phyloP scores from a whole-genome alignment of 1,140 invertebrate genomes.

The Brachionus paranguensis region DNA sequence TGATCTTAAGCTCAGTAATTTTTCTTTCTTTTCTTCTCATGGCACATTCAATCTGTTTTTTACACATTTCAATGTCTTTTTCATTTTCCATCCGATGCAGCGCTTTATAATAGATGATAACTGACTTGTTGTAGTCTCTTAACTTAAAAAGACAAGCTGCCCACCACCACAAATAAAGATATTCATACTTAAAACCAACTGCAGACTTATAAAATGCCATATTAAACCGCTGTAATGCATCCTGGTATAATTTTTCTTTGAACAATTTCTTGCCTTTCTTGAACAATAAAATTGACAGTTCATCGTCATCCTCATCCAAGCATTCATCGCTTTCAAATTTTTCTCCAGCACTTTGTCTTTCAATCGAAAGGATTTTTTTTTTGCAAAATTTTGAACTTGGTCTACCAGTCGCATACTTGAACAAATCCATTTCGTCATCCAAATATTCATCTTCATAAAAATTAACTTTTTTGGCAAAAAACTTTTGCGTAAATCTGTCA shows the following conservation, averaged over 20 bases:
- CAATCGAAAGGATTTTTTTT: not conserved
- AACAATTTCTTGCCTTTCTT: not conserved
- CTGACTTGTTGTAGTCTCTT: not conserved
- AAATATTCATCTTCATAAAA: not conserved
- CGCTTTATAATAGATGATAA: not conserved
- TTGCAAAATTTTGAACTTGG: not conserved
- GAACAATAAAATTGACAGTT: not conserved
- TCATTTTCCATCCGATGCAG: constrained; percentile 6
- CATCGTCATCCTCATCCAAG: not conserved
- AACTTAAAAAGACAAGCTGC: not conserved
- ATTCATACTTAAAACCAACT: not conserved
- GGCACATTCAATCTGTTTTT: not conserved
- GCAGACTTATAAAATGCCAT: constrained; percentile 7
- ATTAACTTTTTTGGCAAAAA: not conserved
- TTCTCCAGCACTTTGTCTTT: not conserved
- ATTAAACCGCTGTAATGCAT: not conserved
- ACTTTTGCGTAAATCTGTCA: not conserved
- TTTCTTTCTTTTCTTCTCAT: not conserved
- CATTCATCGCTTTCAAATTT: not conserved
- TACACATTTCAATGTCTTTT: not conserved
- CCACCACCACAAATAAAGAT: constrained; percentile 24
- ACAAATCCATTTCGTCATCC: not conserved
- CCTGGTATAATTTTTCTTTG: not conserved
- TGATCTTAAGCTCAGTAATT: not conserved
- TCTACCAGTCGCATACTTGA: not conserved